A percentile compares a stretch with the other conserved stretches of the same genome.
Conservation (phyloP, 2,797 vertebrate genomes). For the Crocodylus rhombifer region DNA sequence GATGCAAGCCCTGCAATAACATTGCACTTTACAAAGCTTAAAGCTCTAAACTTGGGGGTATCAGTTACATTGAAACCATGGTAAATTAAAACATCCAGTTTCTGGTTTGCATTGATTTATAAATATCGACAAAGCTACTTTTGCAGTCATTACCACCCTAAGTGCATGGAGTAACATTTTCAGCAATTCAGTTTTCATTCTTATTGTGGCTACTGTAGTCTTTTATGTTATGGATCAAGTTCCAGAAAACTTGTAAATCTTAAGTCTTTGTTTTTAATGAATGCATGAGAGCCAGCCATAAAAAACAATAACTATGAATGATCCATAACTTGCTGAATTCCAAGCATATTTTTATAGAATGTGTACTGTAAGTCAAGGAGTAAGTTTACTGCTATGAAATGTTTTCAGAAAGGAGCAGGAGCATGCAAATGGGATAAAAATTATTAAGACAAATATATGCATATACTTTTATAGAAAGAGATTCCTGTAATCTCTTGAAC, state of each 20-base stretch:
- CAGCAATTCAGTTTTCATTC: constrained; percentile 53
- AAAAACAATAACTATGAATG: constrained; percentile 24
- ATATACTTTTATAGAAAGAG: not conserved
- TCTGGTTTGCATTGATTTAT: constrained; percentile 70
- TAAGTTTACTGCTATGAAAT: constrained; percentile 24
- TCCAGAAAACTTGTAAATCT: constrained; percentile 60
- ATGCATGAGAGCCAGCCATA: constrained; percentile 37
- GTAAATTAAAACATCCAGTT: constrained; percentile 73
- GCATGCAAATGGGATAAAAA: constrained; percentile 8
- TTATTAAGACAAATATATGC: not conserved
- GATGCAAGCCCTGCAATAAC: constrained; percentile 75
- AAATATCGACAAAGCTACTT: constrained; percentile 68
- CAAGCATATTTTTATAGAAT: not conserved
- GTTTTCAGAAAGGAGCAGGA: constrained; percentile 53
- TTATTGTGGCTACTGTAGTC: constrained; percentile 54
- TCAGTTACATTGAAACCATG: constrained; percentile 66
- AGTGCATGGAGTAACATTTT: constrained; percentile 60
- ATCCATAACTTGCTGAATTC: not conserved
- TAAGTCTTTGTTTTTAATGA: constrained; percentile 58
- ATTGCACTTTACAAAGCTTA: constrained; percentile 68
- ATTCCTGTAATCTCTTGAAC: not conserved
- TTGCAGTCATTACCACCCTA: constrained; percentile 64
- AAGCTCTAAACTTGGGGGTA: constrained; percentile 62
- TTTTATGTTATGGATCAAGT: constrained; percentile 63
- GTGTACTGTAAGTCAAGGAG: constrained; percentile 1